Percentiles rank a stretch among this genome's conserved stretches.
Evolutionary conservation across 2,113 vertebrate genomes (phyloP).

Genomic region (Peromyscus leucopus): DNA sequence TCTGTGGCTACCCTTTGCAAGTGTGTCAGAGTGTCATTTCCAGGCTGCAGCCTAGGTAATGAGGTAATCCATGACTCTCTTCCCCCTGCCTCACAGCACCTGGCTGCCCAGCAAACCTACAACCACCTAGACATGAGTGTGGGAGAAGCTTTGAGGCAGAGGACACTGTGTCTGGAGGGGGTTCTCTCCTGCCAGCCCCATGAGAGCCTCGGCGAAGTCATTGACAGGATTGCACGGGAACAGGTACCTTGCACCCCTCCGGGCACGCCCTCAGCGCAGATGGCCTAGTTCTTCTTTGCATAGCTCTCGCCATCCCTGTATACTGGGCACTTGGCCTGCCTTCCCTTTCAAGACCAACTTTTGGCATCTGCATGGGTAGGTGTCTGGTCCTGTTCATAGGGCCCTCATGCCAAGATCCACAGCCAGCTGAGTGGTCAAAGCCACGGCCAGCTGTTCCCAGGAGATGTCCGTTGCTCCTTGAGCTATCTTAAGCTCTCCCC

Average conservation of each 20-base stretch:
- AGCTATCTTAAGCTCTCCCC: not conserved
- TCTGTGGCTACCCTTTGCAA: not conserved
- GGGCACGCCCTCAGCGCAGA: fast-evolving
- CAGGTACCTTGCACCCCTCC: constrained; percentile 86
- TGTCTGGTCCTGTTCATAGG: not conserved
- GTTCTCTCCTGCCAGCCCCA: constrained; percentile 95
- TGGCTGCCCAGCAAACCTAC: constrained; percentile 96
- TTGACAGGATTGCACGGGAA: constrained; percentile 93
- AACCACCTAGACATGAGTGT: constrained; percentile 95
- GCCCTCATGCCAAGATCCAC: not conserved
- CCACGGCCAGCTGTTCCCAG: not conserved
- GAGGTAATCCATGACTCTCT: not conserved
- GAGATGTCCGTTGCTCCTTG: not conserved
- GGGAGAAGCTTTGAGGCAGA: constrained; percentile 89
- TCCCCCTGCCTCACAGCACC: constrained; percentile 85
- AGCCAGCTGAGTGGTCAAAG: not conserved
- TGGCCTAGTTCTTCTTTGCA: not conserved
- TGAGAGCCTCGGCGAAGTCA: constrained; percentile 91
- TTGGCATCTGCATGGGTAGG: not conserved
- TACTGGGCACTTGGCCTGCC: not conserved
- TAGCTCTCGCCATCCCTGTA: not conserved
- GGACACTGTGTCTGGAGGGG: constrained; percentile 90
- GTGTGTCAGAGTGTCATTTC: not conserved
- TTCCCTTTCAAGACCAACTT: not conserved
- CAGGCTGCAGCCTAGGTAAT: not conserved